A percentile compares a stretch with the other conserved stretches of the same genome.
These are phyloP conservation scores for Mirza zaza DNA, from an alignment of 2,113 vertebrate genomes.

Conservation along the genomic window DNA sequence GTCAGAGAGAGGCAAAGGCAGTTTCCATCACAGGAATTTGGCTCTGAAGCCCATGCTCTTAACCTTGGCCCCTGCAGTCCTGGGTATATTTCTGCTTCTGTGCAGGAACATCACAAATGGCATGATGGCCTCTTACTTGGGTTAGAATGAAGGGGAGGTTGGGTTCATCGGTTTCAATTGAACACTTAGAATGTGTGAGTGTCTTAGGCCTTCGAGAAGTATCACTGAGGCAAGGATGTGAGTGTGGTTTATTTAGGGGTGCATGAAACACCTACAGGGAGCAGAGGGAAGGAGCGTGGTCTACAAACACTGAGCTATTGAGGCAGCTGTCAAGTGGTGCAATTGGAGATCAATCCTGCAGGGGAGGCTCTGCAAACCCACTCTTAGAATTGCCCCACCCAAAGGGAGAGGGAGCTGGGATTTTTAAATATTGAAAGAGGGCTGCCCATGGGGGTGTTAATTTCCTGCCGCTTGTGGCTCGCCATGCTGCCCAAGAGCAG, in stretches of 20 bases:
- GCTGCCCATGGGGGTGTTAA: neutral
- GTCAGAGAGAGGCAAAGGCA: neutral
- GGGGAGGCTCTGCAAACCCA: neutral
- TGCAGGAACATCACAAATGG: neutral
- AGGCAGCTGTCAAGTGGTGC: neutral
- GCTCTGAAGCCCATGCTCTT: neutral
- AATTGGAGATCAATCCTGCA: neutral
- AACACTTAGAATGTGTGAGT: neutral
- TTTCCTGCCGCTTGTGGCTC: neutral
- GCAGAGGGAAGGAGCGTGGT: neutral
- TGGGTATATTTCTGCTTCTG: neutral
- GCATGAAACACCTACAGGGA: neutral
- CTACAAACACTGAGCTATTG: neutral
- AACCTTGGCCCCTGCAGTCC: neutral
- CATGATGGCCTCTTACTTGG: neutral
- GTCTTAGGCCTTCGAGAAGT: neutral
- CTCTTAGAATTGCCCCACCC: neutral
- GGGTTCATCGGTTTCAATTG: neutral
- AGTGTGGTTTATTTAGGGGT: neutral
- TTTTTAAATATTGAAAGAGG: neutral
- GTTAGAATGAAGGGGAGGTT: neutral
- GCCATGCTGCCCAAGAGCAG: neutral
- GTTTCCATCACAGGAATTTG: neutral
- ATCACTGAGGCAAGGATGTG: neutral
- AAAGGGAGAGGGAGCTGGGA: neutral